Evolutionary conservation across 2,797 vertebrate species (phyloP).

Genomic region (Malacoraja senta): DNA sequence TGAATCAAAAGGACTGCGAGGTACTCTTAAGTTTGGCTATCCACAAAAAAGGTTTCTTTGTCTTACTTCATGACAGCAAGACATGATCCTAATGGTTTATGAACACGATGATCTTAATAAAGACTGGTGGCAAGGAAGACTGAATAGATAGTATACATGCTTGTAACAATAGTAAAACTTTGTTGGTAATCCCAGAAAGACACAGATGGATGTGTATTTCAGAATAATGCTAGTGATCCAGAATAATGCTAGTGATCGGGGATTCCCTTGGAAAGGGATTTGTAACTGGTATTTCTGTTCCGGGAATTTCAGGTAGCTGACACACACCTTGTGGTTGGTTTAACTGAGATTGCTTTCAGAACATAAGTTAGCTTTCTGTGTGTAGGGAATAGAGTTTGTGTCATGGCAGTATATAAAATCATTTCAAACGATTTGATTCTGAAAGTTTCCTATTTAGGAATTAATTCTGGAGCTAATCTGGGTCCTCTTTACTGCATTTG

Average conservation of each 20-base stretch:
- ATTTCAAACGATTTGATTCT: slow-evolving; percentile 13
- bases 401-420: background rate
- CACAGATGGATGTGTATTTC: slow-evolving; percentile 68
- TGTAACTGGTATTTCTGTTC: slow-evolving; percentile 15
- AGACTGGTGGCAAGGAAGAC: too few relatives aligned
- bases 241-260: slow-evolving; percentile 68
- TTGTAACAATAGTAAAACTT: slow-evolving; percentile 60
- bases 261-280: background rate
- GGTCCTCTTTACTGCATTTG: slow-evolving; percentile 16
- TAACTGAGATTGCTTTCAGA: background rate
- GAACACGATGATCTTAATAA: too few relatives aligned
- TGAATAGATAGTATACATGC: background rate
- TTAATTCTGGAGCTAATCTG: background rate
- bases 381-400: background rate
- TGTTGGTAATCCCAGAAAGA: slow-evolving; percentile 65
- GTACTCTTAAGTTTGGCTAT: too few relatives aligned
- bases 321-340: slow-evolving; percentile 21
- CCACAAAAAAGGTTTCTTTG: too few relatives aligned
- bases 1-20: too few relatives aligned
- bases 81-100: too few relatives aligned
- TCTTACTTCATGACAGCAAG: too few relatives aligned
- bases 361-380: slow-evolving; percentile 7
- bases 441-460: slow-evolving; percentile 18
- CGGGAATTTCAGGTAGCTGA: slow-evolving; percentile 21
- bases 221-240: slow-evolving; percentile 64